Evolutionary conservation across 2,113 vertebrate genomes (phyloP), one percentile per base, ranked within the genome.

Genomic region (Hyaena hyaena): DNA sequence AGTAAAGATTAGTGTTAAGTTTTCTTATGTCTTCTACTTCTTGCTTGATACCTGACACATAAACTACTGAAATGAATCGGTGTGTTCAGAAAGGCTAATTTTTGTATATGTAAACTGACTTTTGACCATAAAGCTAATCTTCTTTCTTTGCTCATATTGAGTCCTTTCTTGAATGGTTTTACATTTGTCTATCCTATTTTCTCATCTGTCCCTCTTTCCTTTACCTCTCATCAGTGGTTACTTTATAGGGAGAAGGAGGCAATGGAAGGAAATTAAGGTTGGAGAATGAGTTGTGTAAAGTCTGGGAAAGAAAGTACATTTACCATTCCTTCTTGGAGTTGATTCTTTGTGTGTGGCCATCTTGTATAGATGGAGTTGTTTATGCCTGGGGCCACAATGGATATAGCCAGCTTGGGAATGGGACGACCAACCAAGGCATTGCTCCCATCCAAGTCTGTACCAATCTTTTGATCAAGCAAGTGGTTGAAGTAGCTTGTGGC

Each of bases 301-400:
- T 85, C 15, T 86, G 61, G 63, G 50, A 50, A 91, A 81, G 55
- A 87, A 82, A 96, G 53, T 69, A 39, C 9, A 3, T 28, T 35
- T 28, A 9, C 65, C 58, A 24, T 63, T 92, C 94, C 43, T 76
- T 80, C 48, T 83, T 48, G 39, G 90, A 91, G 71, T 82, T 95
- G 48, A 95, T 80, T 93, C n/a, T 83, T 17, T 83, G 5, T 89
- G 58, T 96, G 16, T 95, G 73, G 43, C 90, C 24, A 12, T 96
- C 97, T 97, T 98, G 5, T 97, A 55, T 98, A 99, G 99, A 99
- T 95, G 99, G 99, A 66, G 99, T 99, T 97, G 98, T 99, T 9
- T 99, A 99, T 89, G 99, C 99, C 48, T 99, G 99, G 99, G 99
- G 99, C 33, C 99, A 99, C 95, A 99, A 99, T 61, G 99, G 99